Evolutionary conservation across 2,113 vertebrate genomes (phyloP).

Genomic region (Ifrita kowaldi): DNA sequence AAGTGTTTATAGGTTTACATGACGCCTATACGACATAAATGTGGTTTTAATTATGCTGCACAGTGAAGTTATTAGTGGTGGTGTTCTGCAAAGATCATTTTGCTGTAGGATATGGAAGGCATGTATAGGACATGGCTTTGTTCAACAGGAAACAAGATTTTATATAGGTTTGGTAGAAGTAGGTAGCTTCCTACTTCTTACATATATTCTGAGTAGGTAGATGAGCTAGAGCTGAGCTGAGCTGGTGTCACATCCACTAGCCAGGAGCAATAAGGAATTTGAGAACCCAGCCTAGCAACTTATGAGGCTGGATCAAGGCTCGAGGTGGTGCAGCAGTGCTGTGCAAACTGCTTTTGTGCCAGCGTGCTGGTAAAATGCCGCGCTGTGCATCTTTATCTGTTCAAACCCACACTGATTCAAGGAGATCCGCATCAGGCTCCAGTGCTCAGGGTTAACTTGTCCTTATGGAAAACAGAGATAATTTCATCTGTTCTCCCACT

Average conservation of each 20-base stretch:
- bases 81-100: not conserved
- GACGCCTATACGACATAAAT: not conserved
- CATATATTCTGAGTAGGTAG: not conserved
- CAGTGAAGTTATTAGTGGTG: not conserved
- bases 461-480: not conserved
- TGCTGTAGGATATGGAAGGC: not conserved
- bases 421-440: not conserved
- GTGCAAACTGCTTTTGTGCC: not conserved
- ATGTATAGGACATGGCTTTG: fast-evolving
- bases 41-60: not conserved
- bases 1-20: not conserved
- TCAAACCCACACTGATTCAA: not conserved
- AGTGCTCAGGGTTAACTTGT: not conserved
- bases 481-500: not conserved
- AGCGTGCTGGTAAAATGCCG: not conserved
- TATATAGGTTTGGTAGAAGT: not conserved
- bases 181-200: not conserved
- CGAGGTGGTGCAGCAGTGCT: not conserved
- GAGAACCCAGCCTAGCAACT: not conserved
- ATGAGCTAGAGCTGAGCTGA: not conserved
- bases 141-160: not conserved
- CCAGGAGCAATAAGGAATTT: not conserved
- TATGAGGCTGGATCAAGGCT: not conserved
- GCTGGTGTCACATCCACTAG: not conserved
- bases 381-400: not conserved